Conservation (phyloP, 2,113 vertebrate species). For the Calypte anna region DNA sequence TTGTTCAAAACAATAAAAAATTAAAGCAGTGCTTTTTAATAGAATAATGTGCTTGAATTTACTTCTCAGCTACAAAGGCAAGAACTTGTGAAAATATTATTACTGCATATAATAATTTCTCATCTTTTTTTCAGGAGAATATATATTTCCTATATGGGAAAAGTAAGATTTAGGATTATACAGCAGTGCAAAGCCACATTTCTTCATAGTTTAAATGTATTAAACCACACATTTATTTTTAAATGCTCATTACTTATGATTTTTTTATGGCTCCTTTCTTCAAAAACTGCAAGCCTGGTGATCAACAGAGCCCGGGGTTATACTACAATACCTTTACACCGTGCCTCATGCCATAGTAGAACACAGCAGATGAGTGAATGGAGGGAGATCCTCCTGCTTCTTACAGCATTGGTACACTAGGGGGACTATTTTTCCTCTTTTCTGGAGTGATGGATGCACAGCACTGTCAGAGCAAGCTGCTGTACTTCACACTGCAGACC, state of each 20-base stretch:
- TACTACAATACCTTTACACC: background rate
- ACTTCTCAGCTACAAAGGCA: background rate
- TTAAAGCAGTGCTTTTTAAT: background rate
- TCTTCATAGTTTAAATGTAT: background rate
- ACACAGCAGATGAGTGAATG: background rate
- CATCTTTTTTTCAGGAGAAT: background rate
- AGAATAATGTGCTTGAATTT: background rate
- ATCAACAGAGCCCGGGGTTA: background rate
- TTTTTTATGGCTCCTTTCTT: background rate
- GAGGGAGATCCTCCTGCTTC: background rate
- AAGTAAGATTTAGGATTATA: background rate
- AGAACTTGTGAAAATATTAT: background rate
- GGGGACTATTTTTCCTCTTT: conserved; percentile 67
- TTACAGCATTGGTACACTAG: conserved; percentile 35
- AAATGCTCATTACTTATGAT: background rate
- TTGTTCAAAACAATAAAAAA: background rate
- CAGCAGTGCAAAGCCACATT: background rate
- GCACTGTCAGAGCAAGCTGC: background rate
- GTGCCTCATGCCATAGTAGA: background rate
- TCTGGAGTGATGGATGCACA: background rate
- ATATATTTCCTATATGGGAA: background rate
- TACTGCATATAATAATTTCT: background rate
- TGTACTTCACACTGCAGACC: background rate
- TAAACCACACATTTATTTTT: background rate
- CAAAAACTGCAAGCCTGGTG: background rate